Percentiles rank a stretch among this genome's conserved stretches.
Evolutionary conservation across 2,797 vertebrate species (phyloP).

Genomic region (Bovichtus diacanthus): DNA sequence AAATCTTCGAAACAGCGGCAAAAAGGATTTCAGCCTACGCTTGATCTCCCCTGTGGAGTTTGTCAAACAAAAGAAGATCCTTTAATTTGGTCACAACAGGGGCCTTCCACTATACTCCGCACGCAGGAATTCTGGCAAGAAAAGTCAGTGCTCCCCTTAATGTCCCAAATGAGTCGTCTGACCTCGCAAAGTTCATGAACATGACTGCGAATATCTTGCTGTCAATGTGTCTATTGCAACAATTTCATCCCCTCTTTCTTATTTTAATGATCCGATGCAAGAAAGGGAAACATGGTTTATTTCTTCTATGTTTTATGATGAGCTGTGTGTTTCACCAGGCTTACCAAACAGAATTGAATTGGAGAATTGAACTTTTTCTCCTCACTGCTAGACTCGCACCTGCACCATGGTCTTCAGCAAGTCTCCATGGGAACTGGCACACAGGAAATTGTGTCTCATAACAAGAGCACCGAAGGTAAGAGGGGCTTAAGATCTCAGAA

Average conservation of each 20-base stretch:
- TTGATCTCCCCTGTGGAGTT: constrained; percentile 83
- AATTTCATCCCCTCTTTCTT: constrained; percentile 7
- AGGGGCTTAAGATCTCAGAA: constrained; percentile 53
- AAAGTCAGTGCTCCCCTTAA: constrained; percentile 59
- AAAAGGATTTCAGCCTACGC: constrained; percentile 82
- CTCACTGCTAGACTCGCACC: constrained; percentile 32
- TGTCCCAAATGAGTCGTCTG: constrained; percentile 68
- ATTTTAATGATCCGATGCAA: constrained; percentile 26
- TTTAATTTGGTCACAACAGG: constrained; percentile 85
- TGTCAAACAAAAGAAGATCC: constrained; percentile 85
- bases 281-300: constrained; percentile 5
- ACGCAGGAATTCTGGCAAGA: constrained; percentile 62
- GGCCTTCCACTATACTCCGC: constrained; percentile 69
- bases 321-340: constrained; percentile 32
- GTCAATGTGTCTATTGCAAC: constrained; percentile 34
- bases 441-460: constrained; percentile 72
- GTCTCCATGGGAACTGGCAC: constrained; percentile 78
- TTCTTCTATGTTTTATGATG: constrained; percentile 31
- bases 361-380: constrained; percentile 29
- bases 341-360: constrained; percentile 27
- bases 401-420: constrained; percentile 50
- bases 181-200: constrained; percentile 68
- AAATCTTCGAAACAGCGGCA: constrained; percentile 78
- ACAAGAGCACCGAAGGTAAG: constrained; percentile 62
- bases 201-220: constrained; percentile 52